A percentile compares a stretch with the other conserved stretches of the same genome.
Conservation (phyloP, 2,797 vertebrate genomes). For the Lepilemur septentrionalis region DNA sequence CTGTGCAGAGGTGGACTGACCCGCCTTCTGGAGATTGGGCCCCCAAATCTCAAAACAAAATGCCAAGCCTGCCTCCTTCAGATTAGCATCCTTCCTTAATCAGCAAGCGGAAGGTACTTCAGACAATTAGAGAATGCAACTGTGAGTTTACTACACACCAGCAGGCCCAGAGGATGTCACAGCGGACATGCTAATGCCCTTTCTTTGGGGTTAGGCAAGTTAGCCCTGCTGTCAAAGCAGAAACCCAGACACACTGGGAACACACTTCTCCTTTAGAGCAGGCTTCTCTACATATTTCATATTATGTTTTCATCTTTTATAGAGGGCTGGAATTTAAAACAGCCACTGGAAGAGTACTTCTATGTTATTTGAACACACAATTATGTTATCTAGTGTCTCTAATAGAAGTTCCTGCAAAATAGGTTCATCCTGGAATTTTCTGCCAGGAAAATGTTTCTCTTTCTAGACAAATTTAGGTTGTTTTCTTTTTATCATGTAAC, state of each 20-base stretch:
- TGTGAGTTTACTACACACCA: neutral
- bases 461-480: neutral
- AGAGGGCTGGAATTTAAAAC: neutral
- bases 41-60: neutral
- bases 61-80: neutral
- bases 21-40: neutral
- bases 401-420: neutral
- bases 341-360: neutral
- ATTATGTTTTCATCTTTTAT: neutral
- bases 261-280: neutral
- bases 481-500: neutral
- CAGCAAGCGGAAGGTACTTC: neutral
- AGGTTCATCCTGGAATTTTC: neutral
- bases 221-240: neutral
- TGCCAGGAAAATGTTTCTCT: neutral
- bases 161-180: neutral
- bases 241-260: neutral
- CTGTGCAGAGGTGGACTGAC: neutral
- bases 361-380: neutral
- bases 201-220: neutral
- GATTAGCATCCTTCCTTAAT: neutral
- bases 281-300: neutral
- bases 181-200: rapidly evolving
- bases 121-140: neutral
- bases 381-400: neutral